A percentile compares a stretch with the other conserved stretches of the same genome.
phyloP scores from a whole-genome alignment of 2,888 invertebrate species.

The Cantharis flavilabris region DNA sequence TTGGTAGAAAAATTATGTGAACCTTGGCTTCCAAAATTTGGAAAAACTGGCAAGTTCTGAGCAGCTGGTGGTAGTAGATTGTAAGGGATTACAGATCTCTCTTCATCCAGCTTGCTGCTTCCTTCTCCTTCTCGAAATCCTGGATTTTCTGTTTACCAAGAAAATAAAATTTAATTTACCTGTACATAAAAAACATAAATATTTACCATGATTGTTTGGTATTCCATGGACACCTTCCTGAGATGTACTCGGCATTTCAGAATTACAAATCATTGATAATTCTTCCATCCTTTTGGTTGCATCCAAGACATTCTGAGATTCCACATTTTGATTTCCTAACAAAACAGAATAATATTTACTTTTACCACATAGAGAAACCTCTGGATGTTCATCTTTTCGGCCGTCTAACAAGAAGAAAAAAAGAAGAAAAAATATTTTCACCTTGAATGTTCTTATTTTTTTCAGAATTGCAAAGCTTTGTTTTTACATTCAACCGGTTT shows the following conservation, averaged over 20 bases:
- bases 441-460: background rate
- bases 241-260: background rate
- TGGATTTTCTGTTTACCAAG: background rate
- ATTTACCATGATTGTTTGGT: background rate
- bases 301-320: background rate
- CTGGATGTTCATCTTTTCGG: background rate
- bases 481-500: no score
- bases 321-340: background rate
- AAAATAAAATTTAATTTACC: background rate
- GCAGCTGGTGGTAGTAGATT: background rate
- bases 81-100: no score
- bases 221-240: background rate
- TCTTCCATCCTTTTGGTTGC: background rate
- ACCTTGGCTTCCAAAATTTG: background rate
- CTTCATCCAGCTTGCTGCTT: background rate
- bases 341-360: background rate
- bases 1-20: background rate
- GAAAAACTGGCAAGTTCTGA: background rate
- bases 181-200: background rate
- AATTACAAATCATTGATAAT: background rate
- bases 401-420: no score
- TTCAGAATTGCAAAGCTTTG: no score
- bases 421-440: no score
- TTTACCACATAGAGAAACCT: background rate
- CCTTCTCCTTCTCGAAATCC: background rate